These are phyloP conservation scores for Monomorium pharaonis DNA, from an alignment of 1,140 invertebrate genomes.

Conservation along the genomic window DNA sequence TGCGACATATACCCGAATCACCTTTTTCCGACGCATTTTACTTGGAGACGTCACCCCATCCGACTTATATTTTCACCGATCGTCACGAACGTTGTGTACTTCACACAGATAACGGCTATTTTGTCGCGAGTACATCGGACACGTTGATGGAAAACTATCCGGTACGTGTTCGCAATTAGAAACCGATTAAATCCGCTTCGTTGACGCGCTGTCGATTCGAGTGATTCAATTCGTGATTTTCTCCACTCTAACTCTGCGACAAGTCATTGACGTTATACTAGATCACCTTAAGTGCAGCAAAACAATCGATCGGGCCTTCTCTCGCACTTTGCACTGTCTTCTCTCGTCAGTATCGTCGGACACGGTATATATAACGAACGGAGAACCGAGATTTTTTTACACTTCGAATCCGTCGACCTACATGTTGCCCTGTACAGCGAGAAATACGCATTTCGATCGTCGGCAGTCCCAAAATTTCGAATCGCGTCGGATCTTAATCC, in stretches of 20 bases:
- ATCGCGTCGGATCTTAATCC: slow-evolving; percentile 10
- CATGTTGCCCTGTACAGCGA: background rate
- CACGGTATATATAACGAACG: background rate
- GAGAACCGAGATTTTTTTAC: background rate
- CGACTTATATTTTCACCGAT: background rate
- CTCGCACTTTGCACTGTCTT: slow-evolving; percentile 7
- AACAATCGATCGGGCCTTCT: background rate
- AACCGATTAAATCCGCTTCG: slow-evolving; percentile 13
- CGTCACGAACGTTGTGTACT: background rate
- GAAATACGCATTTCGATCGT: slow-evolving; percentile 4
- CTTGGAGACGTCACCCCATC: background rate
- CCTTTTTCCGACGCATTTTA: background rate
- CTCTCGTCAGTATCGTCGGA: background rate
- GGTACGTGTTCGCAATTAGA: background rate
- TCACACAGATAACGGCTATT: background rate
- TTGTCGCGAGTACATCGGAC: background rate
- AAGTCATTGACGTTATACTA: background rate
- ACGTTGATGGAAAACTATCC: background rate
- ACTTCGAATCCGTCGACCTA: slow-evolving; percentile 16
- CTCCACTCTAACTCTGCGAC: background rate
- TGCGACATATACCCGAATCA: background rate
- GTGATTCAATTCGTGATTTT: slow-evolving; percentile 32
- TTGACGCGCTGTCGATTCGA: slow-evolving; percentile 12
- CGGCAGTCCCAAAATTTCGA: background rate
- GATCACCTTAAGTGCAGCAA: slow-evolving; percentile 29